Evolutionary conservation across 2,797 vertebrate genomes (phyloP), one percentile per base, ranked within the genome.

Genomic region (Chelidonichthys spinosus): DNA sequence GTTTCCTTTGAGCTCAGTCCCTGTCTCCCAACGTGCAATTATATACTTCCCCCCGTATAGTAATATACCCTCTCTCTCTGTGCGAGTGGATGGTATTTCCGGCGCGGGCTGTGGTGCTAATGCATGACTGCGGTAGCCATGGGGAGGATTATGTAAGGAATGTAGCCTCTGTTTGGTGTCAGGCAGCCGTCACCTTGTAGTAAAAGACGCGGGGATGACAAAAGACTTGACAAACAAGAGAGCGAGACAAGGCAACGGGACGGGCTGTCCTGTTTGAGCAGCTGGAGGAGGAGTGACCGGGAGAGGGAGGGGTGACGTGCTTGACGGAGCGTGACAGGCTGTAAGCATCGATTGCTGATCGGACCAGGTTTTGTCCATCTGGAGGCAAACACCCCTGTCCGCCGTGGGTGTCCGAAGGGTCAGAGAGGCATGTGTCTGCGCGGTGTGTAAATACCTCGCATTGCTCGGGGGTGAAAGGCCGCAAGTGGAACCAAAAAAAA

Each of bases 261-360:
- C 72, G 74, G 67, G 18, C 69, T 56, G 76, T 79, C 40, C 47
- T 86, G 86, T 93, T 84, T 91, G 83, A 92, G 84, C 89, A 92
- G 90, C 87, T 92, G 90, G 78, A 50, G 32, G 76, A 84, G 82
- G 81, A 69, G 53, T 43, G 55, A 72, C 64, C 55, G 50, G 58
- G 69, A 64, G 55, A 71, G 46, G 35, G n/a, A 53, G 56, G 75
- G 49, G 17, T 17, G 17, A 58, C 25, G 68, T 52, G 83, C 79
- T 78, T 79, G 89, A 86, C 74, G 47, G 81, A 85, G 77, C 52
- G 33, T 82, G 67, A 84, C 80, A 66, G 80, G 67, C 77, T 55
- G 44, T 47, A 79, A 77, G 58, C 73, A 90, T 84, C n/a, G 85
- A 90, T 86, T 56, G 76, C 68, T 65, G 79, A 90, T 90, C 81